These are phyloP conservation scores for Zaprionus camerounensis DNA, from an alignment of 1,140 invertebrate genomes.

Conservation along the genomic window DNA sequence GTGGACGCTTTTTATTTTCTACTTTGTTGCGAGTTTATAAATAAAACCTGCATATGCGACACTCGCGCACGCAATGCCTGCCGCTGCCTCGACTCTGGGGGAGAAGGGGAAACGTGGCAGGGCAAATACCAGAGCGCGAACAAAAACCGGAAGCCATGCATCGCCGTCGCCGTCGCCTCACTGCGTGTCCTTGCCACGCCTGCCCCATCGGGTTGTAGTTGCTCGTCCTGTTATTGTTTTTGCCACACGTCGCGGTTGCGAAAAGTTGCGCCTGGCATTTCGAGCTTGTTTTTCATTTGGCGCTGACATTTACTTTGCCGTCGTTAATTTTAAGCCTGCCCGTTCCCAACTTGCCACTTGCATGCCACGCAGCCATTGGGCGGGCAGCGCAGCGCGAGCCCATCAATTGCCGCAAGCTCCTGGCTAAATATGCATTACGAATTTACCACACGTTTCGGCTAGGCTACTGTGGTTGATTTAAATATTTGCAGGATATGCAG, in stretches of 20 bases:
- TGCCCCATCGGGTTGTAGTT: background rate
- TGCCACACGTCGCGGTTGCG: conserved; percentile 68
- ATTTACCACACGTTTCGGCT: background rate
- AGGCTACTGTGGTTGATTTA: background rate
- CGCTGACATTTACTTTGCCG: conserved; percentile 75
- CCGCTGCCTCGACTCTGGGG: conserved; percentile 17
- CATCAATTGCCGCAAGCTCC: conserved; percentile 24
- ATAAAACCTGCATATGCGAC: conserved; percentile 82
- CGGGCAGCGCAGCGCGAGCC: background rate
- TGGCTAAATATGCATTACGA: conserved; percentile 13
- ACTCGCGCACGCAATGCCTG: conserved; percentile 67
- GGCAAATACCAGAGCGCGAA: conserved; percentile 73
- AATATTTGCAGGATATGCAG: background rate
- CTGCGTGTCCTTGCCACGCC: background rate
- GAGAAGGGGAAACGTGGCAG: conserved; percentile 34
- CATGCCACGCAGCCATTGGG: conserved; percentile 17
- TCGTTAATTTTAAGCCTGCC: conserved; percentile 79
- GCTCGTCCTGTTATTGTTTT: conserved; percentile 68
- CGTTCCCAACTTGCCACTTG: conserved; percentile 17
- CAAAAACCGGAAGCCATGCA: conserved; percentile 80
- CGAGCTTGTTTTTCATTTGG: conserved; percentile 68
- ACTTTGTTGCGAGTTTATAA: conserved; percentile 76
- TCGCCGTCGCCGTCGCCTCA: conserved; percentile 36
- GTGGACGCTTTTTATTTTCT: conserved; percentile 61
- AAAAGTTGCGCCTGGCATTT: conserved; percentile 65